Evolutionary conservation across 2,888 invertebrate genomes (phyloP).

Genomic region (Drosophila koepferae): DNA sequence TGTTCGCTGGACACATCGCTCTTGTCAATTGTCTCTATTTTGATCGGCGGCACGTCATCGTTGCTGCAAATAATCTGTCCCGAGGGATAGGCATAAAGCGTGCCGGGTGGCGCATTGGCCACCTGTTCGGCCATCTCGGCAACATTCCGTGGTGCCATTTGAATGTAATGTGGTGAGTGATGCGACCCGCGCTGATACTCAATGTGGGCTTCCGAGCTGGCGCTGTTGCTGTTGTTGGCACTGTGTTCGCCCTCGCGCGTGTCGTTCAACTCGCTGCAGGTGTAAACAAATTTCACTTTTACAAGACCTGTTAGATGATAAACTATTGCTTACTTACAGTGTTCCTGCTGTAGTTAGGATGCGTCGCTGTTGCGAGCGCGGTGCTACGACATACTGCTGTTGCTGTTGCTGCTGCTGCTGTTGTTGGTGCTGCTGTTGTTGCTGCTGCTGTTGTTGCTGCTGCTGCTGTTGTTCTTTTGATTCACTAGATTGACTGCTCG

Average conservation of each 20-base stretch:
- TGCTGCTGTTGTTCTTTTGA: constrained; percentile 64
- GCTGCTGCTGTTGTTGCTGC: constrained; percentile 52
- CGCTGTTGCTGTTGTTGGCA: constrained; percentile 65
- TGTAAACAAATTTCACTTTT: not conserved
- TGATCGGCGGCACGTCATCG: constrained; percentile 80
- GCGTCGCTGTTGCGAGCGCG: constrained; percentile 80
- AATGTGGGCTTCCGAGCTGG: constrained; percentile 65
- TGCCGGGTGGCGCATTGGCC: constrained; percentile 52
- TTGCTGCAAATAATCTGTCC: constrained; percentile 79
- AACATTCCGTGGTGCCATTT: constrained; percentile 81
- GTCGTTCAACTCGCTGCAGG: constrained; percentile 80
- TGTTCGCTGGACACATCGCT: constrained; percentile 66
- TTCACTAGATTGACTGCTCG: constrained; percentile 53
- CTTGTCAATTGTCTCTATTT: constrained; percentile 83
- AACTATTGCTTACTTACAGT: constrained; percentile 71
- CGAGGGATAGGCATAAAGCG: constrained; percentile 76
- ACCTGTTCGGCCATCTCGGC: constrained; percentile 74
- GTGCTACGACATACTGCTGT: constrained; percentile 60
- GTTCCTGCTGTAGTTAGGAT: constrained; percentile 85
- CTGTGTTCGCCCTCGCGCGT: constrained; percentile 77
- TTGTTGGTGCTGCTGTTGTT: constrained; percentile 58
- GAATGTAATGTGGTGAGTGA: constrained; percentile 82
- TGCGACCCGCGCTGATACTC: constrained; percentile 77
- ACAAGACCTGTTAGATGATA: not conserved
- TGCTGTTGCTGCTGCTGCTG: constrained; percentile 58